These are phyloP conservation scores for Progne subis DNA, from an alignment of 2,113 vertebrate genomes.

Conservation along the genomic window DNA sequence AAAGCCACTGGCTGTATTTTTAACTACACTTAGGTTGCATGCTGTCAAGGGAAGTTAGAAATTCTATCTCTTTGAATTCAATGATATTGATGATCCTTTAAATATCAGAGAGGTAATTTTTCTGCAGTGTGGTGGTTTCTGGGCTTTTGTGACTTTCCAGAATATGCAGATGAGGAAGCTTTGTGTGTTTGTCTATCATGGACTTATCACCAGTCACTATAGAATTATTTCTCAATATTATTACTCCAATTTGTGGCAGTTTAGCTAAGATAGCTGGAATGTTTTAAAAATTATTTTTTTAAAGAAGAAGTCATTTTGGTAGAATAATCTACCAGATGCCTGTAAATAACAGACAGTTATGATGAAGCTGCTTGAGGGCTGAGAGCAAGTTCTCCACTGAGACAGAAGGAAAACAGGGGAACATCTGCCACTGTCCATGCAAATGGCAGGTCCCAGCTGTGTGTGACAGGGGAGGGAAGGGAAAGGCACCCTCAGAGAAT, in stretches of 20 bases:
- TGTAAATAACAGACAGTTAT: background rate
- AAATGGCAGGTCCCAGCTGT: background rate
- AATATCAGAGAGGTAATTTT: background rate
- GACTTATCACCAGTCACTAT: background rate
- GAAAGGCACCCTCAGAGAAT: background rate
- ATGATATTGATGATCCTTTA: background rate
- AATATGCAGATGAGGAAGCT: fast-evolving
- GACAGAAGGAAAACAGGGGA: background rate
- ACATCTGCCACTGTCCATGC: background rate
- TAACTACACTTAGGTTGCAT: constrained; percentile 45
- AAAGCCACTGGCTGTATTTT: constrained; percentile 51
- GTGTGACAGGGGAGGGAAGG: background rate
- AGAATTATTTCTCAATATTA: background rate
- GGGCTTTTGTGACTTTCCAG: background rate
- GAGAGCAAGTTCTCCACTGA: background rate
- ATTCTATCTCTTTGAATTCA: constrained; percentile 23
- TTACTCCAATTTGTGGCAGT: background rate
- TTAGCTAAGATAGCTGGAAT: background rate
- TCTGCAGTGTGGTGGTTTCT: background rate
- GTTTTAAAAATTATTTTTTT: background rate
- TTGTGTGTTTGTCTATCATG: fast-evolving
- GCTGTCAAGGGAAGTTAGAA: constrained; percentile 35
- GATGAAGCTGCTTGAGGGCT: background rate
- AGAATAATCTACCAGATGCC: background rate
- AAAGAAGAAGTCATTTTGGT: background rate